Conservation (phyloP, 2,888 invertebrate species). For the Stenodera caucasica region DNA sequence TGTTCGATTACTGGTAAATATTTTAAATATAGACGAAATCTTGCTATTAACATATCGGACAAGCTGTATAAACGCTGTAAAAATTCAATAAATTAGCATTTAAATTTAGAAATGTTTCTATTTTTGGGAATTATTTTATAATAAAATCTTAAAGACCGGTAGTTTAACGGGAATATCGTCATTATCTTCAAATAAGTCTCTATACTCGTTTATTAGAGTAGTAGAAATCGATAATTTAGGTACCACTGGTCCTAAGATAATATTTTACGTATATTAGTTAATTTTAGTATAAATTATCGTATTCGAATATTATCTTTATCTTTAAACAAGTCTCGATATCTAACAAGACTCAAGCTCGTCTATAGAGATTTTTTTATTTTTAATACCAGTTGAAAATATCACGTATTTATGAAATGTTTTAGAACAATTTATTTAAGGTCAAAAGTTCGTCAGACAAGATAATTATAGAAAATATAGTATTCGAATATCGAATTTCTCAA, state of each 20-base stretch:
- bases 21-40: slow-evolving; percentile 74
- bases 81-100: slow-evolving; percentile 43
- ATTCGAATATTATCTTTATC: too few species aligned
- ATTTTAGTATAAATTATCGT: too few species aligned
- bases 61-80: slow-evolving; percentile 71
- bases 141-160: neutral
- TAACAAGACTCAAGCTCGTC: too few species aligned
- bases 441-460: too few species aligned
- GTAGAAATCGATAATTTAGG: neutral
- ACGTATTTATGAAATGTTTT: too few species aligned
- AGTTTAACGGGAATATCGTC: neutral
- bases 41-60: slow-evolving; percentile 63
- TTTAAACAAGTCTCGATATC: too few species aligned
- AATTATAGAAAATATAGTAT: too few species aligned
- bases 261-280: too few species aligned
- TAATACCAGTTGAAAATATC: too few species aligned
- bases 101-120: neutral
- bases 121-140: neutral
- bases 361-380: too few species aligned
- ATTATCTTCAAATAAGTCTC: neutral
- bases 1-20: slow-evolving; percentile 67
- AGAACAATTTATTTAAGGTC: too few species aligned
- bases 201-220: neutral
- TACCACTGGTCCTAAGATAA: neutral
- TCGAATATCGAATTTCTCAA: too few species aligned